Evolutionary conservation across 2,113 vertebrate species (phyloP).

Genomic region (Cnemophilus loriae): DNA sequence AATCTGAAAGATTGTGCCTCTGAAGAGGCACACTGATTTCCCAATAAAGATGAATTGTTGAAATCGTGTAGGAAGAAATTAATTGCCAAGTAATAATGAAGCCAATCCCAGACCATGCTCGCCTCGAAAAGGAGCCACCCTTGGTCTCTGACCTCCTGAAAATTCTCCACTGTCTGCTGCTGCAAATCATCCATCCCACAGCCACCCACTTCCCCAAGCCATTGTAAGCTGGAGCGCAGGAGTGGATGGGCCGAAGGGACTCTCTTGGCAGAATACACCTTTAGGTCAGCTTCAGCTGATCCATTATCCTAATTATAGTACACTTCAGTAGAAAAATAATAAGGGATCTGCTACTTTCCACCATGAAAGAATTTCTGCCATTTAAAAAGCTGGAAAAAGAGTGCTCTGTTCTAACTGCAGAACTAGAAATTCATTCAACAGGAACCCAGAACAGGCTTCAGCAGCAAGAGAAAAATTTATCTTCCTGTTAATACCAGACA

Average conservation of each 20-base stretch:
- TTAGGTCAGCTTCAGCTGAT: not conserved
- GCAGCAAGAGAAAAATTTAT: not conserved
- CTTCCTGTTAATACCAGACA: not conserved
- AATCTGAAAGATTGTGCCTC: not conserved
- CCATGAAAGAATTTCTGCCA: not conserved
- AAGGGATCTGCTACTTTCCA: not conserved
- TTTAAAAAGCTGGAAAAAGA: not conserved
- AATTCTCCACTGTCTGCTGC: not conserved
- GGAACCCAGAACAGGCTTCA: not conserved
- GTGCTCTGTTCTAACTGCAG: not conserved
- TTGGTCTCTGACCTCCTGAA: not conserved
- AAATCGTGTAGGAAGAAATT: not conserved
- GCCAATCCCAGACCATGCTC: fast-evolving
- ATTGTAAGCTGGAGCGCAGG: fast-evolving
- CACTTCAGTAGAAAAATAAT: not conserved
- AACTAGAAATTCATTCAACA: not conserved
- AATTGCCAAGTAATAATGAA: not conserved
- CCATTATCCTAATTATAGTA: not conserved
- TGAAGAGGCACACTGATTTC: not conserved
- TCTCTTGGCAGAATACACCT: not conserved
- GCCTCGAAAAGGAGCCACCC: not conserved
- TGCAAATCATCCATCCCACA: not conserved
- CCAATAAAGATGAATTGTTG: not conserved
- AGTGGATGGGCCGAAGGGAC: not conserved
- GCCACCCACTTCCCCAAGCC: not conserved